These are phyloP conservation scores for Heliconius congener DNA, from an alignment of 1,140 invertebrate species.

Conservation along the genomic window DNA sequence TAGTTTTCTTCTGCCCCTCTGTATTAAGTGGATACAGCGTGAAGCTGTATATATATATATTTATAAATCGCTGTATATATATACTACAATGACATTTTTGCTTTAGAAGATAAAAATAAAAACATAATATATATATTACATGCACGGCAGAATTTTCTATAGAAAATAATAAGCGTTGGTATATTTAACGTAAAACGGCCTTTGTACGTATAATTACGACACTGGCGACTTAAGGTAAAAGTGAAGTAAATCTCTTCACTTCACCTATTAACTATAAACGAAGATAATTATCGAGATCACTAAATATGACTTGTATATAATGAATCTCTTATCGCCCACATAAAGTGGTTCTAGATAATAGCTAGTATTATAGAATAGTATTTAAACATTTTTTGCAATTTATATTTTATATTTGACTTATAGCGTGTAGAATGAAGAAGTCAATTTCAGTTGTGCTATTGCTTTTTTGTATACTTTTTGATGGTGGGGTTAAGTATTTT, in stretches of 20 bases:
- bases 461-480: slow-evolving; percentile 12
- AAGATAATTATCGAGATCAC: slow-evolving; percentile 17
- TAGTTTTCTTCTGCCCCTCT: too few relatives aligned
- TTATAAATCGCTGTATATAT: too few relatives aligned
- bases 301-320: slow-evolving; percentile 16
- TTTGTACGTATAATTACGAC: neutral
- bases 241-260: neutral
- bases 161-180: neutral
- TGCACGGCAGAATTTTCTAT: neutral
- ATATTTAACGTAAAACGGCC: neutral
- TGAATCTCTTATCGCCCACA: slow-evolving; percentile 28
- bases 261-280: neutral
- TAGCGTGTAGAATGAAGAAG: slow-evolving; percentile 16
- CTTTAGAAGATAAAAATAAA: neutral
- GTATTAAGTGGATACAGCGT: too few relatives aligned
- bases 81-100: too few relatives aligned
- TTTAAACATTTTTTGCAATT: slow-evolving; percentile 25
- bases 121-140: neutral
- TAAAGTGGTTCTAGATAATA: slow-evolving; percentile 22
- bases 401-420: slow-evolving; percentile 3
- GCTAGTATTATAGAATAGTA: neutral
- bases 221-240: neutral
- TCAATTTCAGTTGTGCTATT: slow-evolving; percentile 11
- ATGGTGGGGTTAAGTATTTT: neutral
- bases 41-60: too few relatives aligned